Evolutionary conservation across 1,140 invertebrate species (phyloP), one percentile per base, ranked within the genome.

Genomic region (Drosophila persimilis): DNA sequence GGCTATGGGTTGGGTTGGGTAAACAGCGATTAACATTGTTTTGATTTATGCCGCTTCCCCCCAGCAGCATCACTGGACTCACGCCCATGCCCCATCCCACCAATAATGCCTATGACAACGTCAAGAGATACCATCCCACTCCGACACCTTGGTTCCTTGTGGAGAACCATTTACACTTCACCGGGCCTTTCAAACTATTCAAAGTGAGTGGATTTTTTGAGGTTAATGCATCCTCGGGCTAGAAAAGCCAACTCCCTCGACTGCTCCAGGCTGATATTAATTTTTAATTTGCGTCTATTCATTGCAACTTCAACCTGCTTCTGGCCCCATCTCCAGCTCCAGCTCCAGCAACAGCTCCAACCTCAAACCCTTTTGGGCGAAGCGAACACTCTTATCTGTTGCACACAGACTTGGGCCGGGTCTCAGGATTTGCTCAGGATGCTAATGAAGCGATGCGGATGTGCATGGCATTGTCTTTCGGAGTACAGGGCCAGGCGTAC

Each of bases 201-300:
- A 85, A 62, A 80, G 69, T 53, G 47, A 35, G 20, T 43, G 46
- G 26, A 46, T 70, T 61, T 70, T 77, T 88, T 88, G 83, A 88
- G 83, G 83, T 88, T 88, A 88, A 88, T 88, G 83, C 84, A 88
- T 88, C 83, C 83, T 88, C 55, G 63, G 83, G 83, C 83, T 66
- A 88, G 53, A 54, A 48, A 41, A 43, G 57, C 57, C 64, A 70
- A 48, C 48, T 67, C 65, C 65, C 59, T 55, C 59, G 70, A 52
- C 65, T 83, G 83, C 83, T 70, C 56, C 39, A 35, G 78, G 74
- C 83, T 76, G 81, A 78, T 88, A 88, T 86, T 86, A 86, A 88
- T 86, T 88, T 83, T 86, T 86, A 88, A 86, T 81, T 81, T 66
- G 63, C 57, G 76, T 70, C 45, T 56, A 78, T 86, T 86, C 83